A percentile compares a stretch with the other conserved stretches of the same genome.
phyloP scores from a whole-genome alignment of 2,888 invertebrate genomes.

The Trimorus sp. region DNA sequence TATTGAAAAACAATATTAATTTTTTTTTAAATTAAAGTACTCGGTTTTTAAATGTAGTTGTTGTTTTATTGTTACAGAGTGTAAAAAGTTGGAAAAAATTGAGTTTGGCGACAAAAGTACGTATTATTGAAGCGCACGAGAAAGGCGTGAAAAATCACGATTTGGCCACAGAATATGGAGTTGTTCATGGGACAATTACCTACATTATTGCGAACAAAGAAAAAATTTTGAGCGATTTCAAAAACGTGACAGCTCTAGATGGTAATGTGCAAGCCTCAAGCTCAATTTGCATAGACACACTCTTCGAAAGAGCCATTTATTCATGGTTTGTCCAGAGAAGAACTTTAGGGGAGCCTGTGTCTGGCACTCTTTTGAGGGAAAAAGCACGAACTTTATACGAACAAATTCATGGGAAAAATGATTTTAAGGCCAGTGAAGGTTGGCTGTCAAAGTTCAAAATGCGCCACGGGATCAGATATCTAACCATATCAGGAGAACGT shows the following conservation, averaged over 20 bases:
- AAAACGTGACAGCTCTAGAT: not conserved
- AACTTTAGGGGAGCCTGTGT: not conserved
- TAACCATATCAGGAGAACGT: conserved; percentile 2
- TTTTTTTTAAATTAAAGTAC: too few relatives aligned
- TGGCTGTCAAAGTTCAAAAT: not conserved
- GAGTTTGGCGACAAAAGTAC: not conserved
- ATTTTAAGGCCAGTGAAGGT: conserved; percentile 9
- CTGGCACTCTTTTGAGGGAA: conserved; percentile 4
- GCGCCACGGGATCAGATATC: not conserved
- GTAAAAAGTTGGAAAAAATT: not conserved
- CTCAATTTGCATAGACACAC: not conserved
- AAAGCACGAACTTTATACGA: conserved; percentile 4
- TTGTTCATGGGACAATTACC: not conserved
- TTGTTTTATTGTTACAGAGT: not conserved
- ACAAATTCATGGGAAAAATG: not conserved
- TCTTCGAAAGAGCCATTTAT: not conserved
- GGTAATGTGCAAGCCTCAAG: not conserved
- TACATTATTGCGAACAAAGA: conserved; percentile 8
- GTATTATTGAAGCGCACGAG: conserved; percentile 8
- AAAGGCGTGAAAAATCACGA: conserved; percentile 20
- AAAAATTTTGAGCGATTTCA: conserved; percentile 4
- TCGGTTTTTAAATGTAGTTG: too few relatives aligned
- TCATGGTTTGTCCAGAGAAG: conserved; percentile 1
- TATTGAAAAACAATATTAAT: too few relatives aligned
- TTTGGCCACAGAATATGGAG: not conserved